Evolutionary conservation across 2,113 vertebrate species (phyloP), one percentile per base, ranked within the genome.

Genomic region (Calyptommatus sinebrachiatus): DNA sequence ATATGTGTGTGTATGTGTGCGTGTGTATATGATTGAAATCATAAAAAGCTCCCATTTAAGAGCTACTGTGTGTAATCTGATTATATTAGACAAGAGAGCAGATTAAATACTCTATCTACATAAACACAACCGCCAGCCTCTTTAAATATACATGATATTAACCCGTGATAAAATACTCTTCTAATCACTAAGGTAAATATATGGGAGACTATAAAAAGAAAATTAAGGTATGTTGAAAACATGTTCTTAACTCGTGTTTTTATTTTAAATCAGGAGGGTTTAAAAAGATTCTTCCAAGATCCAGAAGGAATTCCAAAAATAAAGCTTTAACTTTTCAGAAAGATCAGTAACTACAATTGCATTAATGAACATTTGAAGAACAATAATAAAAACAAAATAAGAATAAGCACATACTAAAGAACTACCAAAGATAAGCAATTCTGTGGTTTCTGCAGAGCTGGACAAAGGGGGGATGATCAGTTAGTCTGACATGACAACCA

Each of bases 21-120:
- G 61, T 89, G 83, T 89, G 83, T 88, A 85, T 86, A 84, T 89
- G 90, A 73, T 83, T 85, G 62, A 84, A 89, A 89, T 73, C 71
- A 86, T 63, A 79, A 28, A 84, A 80, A 70, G 83, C 79, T 92
- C 83, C 77, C 89, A 70, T 88, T 91, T 88, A 89, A 87, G 85
- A 82, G 79, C 85, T 89, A 82, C 74, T 91, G 82, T 67, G 78
- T 90, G 81, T 88, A 90, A 90, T 72, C 90, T 87, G 89, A 80
- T 78, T 84, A 86, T 83, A 83, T 74, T 79, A 78, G n/a, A n/a
- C n/a, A n/a, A 90, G 57, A 86, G 70, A 82, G 87, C 81, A 85
- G 85, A 87, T 90, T 91, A 87, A 87, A 91, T 89, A n/a, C n/a
- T n/a, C n/a, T n/a, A 91, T 88, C 84, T 90, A 90, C 83, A 83